Conservation (phyloP, 1,140 invertebrate species). For the Ceratina australensis region DNA sequence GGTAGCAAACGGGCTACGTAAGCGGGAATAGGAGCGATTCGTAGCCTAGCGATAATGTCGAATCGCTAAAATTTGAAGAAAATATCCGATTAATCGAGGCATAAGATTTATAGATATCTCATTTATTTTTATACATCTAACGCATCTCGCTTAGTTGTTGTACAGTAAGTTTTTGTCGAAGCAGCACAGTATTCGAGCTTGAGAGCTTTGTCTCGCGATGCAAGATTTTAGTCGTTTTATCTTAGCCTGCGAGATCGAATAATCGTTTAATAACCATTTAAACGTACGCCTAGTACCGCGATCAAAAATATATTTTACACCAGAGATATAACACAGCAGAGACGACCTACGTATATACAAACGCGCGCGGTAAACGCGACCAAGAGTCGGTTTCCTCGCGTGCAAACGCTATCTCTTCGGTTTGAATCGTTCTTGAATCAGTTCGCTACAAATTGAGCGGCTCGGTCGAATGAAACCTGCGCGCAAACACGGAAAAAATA, state of each 20-base stretch:
- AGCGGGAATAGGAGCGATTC: no score
- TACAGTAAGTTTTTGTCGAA: constrained; percentile 30
- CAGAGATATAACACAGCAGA: not conserved
- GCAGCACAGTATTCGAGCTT: constrained; percentile 1
- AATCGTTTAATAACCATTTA: not conserved
- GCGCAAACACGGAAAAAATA: not conserved
- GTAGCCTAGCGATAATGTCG: no score
- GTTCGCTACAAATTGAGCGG: not conserved
- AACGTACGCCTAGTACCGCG: not conserved
- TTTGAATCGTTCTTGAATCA: not conserved
- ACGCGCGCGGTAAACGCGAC: not conserved
- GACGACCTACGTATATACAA: not conserved
- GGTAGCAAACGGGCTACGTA: no score
- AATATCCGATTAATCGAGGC: not conserved
- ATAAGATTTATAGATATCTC: constrained; percentile 17
- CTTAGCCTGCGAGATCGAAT: constrained; percentile 10
- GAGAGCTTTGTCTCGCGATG: no score
- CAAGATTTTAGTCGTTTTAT: not conserved
- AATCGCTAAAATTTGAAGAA: no score
- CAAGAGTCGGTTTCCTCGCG: not conserved
- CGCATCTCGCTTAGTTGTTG: constrained; percentile 22
- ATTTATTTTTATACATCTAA: constrained; percentile 43
- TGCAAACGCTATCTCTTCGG: not conserved
- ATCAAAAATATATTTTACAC: constrained; percentile 45
- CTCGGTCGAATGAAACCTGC: not conserved